A percentile compares a stretch with the other conserved stretches of the same genome.
These are phyloP conservation scores for Tricholauxania praeusta DNA, from an alignment of 2,888 invertebrate genomes.

Conservation along the genomic window DNA sequence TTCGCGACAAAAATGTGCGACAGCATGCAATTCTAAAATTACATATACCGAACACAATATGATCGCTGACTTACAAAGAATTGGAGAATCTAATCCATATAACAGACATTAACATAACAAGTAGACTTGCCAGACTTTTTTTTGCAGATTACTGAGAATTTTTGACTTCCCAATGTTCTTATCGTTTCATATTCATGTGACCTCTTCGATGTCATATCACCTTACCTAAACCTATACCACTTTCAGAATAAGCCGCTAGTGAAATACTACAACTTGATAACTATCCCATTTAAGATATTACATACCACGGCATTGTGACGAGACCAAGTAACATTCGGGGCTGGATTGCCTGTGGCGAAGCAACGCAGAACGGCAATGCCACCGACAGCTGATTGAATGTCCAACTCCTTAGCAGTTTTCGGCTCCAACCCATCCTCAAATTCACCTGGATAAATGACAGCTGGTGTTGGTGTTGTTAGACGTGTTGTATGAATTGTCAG, in stretches of 20 bases:
- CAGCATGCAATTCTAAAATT: too few relatives aligned
- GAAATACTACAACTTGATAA: neutral
- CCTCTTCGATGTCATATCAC: neutral
- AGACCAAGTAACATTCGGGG: conserved; percentile 84
- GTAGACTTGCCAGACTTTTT: too few relatives aligned
- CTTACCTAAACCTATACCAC: neutral
- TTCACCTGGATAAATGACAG: conserved; percentile 62
- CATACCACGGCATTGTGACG: conserved; percentile 78
- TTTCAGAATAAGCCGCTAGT: neutral
- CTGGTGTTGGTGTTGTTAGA: conserved; percentile 66
- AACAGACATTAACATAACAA: too few relatives aligned
- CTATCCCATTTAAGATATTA: neutral
- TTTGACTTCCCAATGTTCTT: too few relatives aligned
- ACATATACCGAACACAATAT: too few relatives aligned
- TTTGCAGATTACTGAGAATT: too few relatives aligned
- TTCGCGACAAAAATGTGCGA: too few relatives aligned
- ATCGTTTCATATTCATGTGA: too few relatives aligned
- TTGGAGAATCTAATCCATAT: too few relatives aligned
- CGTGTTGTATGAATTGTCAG: conserved; percentile 65
- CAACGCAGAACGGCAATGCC: conserved; percentile 81
- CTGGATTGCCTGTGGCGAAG: conserved; percentile 81
- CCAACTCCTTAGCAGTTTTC: conserved; percentile 70
- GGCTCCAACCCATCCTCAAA: conserved; percentile 69
- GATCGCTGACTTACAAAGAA: too few relatives aligned
- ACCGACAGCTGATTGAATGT: conserved; percentile 78